A percentile compares a stretch with the other conserved stretches of the same genome.
Evolutionary conservation across 2,113 vertebrate species (phyloP).

Genomic region (Perca schrenkii): DNA sequence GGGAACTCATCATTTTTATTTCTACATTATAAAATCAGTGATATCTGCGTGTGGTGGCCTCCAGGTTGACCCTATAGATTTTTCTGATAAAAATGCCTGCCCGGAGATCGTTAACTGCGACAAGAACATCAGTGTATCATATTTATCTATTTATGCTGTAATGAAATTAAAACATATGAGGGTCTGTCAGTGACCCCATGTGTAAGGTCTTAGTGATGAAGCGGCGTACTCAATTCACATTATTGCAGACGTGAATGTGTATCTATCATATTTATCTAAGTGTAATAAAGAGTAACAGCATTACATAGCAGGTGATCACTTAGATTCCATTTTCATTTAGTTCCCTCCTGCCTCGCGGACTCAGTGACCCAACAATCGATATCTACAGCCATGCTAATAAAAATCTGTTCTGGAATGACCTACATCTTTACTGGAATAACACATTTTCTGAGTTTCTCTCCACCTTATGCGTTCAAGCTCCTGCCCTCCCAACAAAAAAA

Average conservation of each 20-base stretch:
- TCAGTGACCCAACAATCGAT: constrained; percentile 76
- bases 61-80: constrained; percentile 68
- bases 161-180: constrained; percentile 74
- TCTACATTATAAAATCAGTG: constrained; percentile 69
- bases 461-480: neutral
- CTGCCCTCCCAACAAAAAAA: neutral
- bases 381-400: constrained; percentile 71
- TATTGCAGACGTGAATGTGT: constrained; percentile 67
- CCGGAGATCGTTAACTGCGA: constrained; percentile 62
- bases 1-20: constrained; percentile 77
- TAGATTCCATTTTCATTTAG: constrained; percentile 79
- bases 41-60: constrained; percentile 51
- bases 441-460: constrained; percentile 40
- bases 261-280: constrained; percentile 82
- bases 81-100: constrained; percentile 65
- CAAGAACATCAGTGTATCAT: constrained; percentile 67
- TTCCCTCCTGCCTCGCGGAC: constrained; percentile 53
- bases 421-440: constrained; percentile 56
- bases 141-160: constrained; percentile 78
- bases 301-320: constrained; percentile 81
- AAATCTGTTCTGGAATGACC: constrained; percentile 64
- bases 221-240: constrained; percentile 60
- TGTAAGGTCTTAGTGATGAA: constrained; percentile 72
- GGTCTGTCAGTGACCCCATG: constrained; percentile 62
- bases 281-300: constrained; percentile 80